A percentile compares a stretch with the other conserved stretches of the same genome.
These are phyloP conservation scores for Ploceus nigricollis DNA, from an alignment of 2,113 vertebrate genomes.

Conservation along the genomic window DNA sequence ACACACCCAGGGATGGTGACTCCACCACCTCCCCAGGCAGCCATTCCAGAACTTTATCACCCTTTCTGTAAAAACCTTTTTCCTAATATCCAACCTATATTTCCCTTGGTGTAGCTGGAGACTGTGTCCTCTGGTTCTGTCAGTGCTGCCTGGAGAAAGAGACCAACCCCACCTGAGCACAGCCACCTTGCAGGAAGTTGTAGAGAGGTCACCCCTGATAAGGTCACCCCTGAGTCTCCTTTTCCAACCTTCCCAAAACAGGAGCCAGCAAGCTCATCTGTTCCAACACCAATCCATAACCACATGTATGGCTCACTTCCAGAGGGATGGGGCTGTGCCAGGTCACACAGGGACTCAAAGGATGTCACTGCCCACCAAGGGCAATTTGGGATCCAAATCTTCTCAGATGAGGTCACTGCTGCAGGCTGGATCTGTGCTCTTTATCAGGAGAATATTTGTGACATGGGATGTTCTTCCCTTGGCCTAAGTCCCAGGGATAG, in stretches of 20 bases:
- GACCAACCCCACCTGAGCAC: background rate
- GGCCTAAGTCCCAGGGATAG: background rate
- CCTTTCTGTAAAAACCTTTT: accelerated
- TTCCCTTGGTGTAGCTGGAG: background rate
- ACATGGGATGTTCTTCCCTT: background rate
- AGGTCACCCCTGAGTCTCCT: background rate
- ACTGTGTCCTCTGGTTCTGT: background rate
- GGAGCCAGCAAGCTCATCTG: background rate
- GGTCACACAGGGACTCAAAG: background rate
- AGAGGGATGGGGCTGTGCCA: accelerated
- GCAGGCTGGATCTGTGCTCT: background rate
- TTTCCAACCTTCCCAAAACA: background rate
- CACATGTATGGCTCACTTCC: accelerated
- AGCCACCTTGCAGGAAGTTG: background rate
- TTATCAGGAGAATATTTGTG: background rate
- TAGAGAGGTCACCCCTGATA: background rate
- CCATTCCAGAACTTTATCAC: background rate
- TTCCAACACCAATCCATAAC: background rate
- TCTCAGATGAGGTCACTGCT: background rate
- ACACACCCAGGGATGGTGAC: background rate
- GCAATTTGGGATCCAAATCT: background rate
- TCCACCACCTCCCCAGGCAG: background rate
- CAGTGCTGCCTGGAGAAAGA: background rate
- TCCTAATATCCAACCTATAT: background rate
- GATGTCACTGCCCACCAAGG: background rate